phyloP scores from a whole-genome alignment of 1,140 invertebrate genomes.

The Zaprionus ghesquierei region DNA sequence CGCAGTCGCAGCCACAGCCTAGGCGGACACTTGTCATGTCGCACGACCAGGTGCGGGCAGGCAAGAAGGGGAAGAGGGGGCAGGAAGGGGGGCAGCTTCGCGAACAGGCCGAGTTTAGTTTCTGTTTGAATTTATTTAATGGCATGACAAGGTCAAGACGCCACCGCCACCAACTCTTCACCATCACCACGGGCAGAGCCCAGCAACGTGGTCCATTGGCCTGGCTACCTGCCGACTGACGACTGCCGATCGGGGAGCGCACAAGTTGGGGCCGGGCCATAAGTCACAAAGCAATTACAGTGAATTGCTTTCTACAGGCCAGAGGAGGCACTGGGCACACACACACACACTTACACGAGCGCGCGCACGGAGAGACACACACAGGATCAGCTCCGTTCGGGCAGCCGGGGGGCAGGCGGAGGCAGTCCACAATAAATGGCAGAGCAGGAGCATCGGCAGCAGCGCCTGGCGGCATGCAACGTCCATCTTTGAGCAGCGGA shows the following conservation, averaged over 20 bases:
- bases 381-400: not conserved
- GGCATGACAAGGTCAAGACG: slow-evolving; percentile 80
- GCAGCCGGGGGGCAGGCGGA: slow-evolving; percentile 2
- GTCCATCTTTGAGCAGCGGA: slow-evolving; percentile 32
- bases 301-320: slow-evolving; percentile 75
- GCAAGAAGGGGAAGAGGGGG: not conserved
- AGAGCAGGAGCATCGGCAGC: slow-evolving; percentile 41
- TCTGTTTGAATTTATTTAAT: slow-evolving; percentile 79
- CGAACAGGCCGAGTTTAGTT: slow-evolving; percentile 59
- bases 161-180: slow-evolving; percentile 43
- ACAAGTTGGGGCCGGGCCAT: slow-evolving; percentile 74
- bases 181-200: not conserved
- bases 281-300: slow-evolving; percentile 82
- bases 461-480: slow-evolving; percentile 64
- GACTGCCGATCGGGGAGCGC: slow-evolving; percentile 61
- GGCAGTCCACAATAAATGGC: slow-evolving; percentile 56
- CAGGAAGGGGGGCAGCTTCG: not conserved
- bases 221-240: slow-evolving; percentile 61
- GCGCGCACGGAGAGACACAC: not conserved
- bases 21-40: slow-evolving; percentile 72
- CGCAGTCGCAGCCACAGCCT: slow-evolving; percentile 2
- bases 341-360: not conserved
- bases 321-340: not conserved
- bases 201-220: not conserved
- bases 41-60: slow-evolving; percentile 35